Conservation (phyloP, 2,797 vertebrate genomes). For the Rousettus madagascariensis region DNA sequence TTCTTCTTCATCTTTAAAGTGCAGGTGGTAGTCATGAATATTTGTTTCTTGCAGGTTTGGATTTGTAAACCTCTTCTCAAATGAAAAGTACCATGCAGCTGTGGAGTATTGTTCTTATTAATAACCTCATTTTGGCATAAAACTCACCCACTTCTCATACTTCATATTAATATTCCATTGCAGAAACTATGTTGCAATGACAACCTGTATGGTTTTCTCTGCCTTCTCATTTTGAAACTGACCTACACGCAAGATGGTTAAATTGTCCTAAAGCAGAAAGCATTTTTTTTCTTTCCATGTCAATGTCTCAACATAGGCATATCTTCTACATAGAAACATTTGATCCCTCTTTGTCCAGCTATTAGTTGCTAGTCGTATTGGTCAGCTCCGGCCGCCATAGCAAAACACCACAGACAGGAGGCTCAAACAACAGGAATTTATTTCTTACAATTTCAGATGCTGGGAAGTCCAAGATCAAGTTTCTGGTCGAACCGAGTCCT, state of each 20-base stretch:
- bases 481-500: background rate
- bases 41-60: slow-evolving; percentile 60
- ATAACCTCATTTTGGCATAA: slow-evolving; percentile 8
- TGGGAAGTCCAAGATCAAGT: background rate
- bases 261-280: background rate
- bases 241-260: background rate
- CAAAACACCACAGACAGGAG: accelerated
- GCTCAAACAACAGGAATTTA: background rate
- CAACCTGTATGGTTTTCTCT: background rate
- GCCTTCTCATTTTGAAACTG: background rate
- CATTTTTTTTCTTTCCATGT: background rate
- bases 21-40: slow-evolving; percentile 61
- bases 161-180: slow-evolving; percentile 28
- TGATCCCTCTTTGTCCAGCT: background rate
- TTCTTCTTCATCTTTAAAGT: background rate
- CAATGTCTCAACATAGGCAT: accelerated
- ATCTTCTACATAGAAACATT: accelerated
- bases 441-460: background rate
- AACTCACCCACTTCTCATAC: slow-evolving; percentile 17
- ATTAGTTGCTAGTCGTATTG: accelerated
- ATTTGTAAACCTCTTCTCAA: slow-evolving; percentile 40
- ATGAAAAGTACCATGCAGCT: slow-evolving; percentile 54
- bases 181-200: background rate
- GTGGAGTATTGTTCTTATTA: slow-evolving; percentile 52
- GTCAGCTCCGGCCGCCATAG: background rate